Evolutionary conservation across 2,888 invertebrate genomes (phyloP).

Genomic region (Drosophila incognita): DNA sequence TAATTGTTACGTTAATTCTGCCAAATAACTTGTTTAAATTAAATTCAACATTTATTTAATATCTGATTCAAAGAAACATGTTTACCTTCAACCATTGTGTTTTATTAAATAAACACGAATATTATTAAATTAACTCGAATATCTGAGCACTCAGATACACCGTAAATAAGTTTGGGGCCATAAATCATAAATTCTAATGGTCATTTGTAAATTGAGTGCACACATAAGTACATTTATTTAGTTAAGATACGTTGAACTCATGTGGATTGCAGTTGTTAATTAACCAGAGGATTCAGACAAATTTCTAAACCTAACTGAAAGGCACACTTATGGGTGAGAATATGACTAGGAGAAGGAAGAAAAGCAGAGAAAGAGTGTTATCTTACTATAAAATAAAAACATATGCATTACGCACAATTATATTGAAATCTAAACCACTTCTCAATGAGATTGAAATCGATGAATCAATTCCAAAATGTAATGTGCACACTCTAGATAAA

Average conservation of each 20-base stretch:
- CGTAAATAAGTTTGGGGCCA: background rate
- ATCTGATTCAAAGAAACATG: background rate
- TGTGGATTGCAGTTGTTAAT: background rate
- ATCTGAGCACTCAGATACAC: background rate
- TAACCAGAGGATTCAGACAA: background rate
- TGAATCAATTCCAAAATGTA: background rate
- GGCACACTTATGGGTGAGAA: background rate
- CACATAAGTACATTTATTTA: background rate
- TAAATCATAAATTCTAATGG: background rate
- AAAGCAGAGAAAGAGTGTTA: background rate
- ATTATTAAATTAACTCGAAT: too few relatives aligned
- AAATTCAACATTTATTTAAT: slow-evolving; percentile 24
- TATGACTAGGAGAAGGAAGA: background rate
- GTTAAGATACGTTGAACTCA: background rate
- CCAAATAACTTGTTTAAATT: slow-evolving; percentile 18
- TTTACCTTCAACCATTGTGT: background rate
- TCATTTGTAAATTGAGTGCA: background rate
- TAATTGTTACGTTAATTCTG: slow-evolving; percentile 18
- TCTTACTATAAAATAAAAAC: background rate
- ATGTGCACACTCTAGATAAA: background rate
- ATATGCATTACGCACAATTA: background rate
- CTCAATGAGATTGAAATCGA: background rate
- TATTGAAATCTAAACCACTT: background rate
- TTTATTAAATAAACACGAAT: background rate
- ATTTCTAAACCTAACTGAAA: background rate